Conservation (phyloP, 2,113 vertebrate genomes). For the Toxostoma redivivum region DNA sequence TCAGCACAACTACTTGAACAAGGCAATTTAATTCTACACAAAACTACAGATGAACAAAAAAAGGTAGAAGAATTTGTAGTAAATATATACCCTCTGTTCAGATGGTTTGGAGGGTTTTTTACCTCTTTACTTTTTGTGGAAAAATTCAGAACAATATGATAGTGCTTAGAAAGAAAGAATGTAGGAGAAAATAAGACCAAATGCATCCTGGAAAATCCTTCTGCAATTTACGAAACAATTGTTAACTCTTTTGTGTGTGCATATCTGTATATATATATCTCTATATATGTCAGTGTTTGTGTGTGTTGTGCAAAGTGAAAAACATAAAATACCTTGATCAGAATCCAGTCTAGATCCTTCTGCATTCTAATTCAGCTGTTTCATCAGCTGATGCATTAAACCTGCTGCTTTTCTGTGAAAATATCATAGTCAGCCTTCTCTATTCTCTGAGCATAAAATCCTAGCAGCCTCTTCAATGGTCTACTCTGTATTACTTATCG, state of each 20-base stretch:
- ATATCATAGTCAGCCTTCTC: neutral
- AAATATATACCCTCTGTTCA: neutral
- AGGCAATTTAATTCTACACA: neutral
- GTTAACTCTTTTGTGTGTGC: neutral
- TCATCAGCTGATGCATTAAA: neutral
- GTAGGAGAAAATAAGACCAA: neutral
- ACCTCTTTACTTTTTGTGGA: neutral
- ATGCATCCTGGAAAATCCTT: neutral
- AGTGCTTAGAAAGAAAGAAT: neutral
- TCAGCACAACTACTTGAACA: neutral
- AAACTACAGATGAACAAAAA: slow-evolving; percentile 29
- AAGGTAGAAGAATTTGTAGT: neutral
- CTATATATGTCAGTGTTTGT: neutral
- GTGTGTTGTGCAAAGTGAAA: neutral
- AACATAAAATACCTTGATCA: neutral
- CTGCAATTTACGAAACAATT: neutral
- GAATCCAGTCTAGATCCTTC: neutral
- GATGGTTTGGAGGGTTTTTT: neutral
- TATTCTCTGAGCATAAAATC: neutral
- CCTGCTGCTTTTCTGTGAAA: neutral
- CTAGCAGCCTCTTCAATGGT: neutral
- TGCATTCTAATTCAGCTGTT: neutral
- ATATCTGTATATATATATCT: neutral
- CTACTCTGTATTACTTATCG: neutral
- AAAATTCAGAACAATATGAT: neutral